Evolutionary conservation across 1,140 invertebrate species (phyloP).

Genomic region (Ceratina japonica): DNA sequence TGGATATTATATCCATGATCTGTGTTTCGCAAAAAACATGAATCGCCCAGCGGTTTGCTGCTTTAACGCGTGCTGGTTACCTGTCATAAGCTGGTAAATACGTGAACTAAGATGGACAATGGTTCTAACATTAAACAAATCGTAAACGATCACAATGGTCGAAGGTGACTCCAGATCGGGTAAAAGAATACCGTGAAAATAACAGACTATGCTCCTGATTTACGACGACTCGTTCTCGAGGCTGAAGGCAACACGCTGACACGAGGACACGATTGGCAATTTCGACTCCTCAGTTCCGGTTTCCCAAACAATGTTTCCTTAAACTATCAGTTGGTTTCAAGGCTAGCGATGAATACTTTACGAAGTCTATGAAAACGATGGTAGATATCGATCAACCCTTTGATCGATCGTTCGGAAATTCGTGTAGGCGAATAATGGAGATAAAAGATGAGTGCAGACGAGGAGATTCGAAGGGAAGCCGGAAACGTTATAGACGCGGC

Average conservation of each 20-base stretch:
- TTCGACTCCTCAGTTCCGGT: neutral
- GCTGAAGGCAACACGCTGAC: slow-evolving; percentile 66
- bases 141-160: slow-evolving; percentile 69
- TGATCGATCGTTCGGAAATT: too few relatives aligned
- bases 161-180: slow-evolving; percentile 25
- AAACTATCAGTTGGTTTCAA: neutral
- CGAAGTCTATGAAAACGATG: too few relatives aligned
- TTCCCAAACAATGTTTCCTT: neutral
- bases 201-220: slow-evolving; percentile 51
- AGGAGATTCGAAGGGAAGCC: too few relatives aligned
- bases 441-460: neutral
- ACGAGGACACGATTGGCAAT: slow-evolving; percentile 64
- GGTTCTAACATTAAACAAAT: slow-evolving; percentile 71
- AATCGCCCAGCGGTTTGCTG: slow-evolving; percentile 67
- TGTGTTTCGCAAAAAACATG: slow-evolving; percentile 51
- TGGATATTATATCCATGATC: too few relatives aligned
- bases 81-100: slow-evolving; percentile 66
- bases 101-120: slow-evolving; percentile 67
- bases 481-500: too few relatives aligned
- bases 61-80: slow-evolving; percentile 13
- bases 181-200: slow-evolving; percentile 25
- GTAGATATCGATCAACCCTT: too few relatives aligned
- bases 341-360: too few relatives aligned
- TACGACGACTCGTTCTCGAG: slow-evolving; percentile 47
- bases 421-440: neutral